These are phyloP conservation scores for Lepidocyrtoides sp. DNA, from an alignment of 2,888 invertebrate genomes.

Conservation along the genomic window DNA sequence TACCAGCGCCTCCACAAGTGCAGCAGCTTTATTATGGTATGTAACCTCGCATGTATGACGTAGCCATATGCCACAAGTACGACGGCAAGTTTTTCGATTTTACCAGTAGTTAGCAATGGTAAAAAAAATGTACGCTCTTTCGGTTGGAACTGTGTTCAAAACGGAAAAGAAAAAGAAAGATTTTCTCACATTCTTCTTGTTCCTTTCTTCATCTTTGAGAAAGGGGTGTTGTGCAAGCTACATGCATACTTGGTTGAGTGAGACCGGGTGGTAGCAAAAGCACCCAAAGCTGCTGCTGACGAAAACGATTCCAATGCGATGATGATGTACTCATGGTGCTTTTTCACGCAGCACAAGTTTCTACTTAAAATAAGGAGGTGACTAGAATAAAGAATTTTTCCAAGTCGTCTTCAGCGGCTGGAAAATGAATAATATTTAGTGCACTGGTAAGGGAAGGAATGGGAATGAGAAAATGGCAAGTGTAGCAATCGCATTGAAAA, in stretches of 20 bases:
- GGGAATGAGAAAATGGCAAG: slow-evolving; percentile 49
- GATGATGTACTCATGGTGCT: slow-evolving; percentile 50
- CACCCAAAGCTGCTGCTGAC: slow-evolving; percentile 35
- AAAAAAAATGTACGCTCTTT: background rate
- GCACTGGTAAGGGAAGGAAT: slow-evolving; percentile 46
- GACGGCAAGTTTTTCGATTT: background rate
- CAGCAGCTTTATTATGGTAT: background rate
- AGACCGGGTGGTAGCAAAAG: slow-evolving; percentile 53
- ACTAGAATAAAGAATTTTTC: slow-evolving; percentile 71
- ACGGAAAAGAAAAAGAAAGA: slow-evolving; percentile 28
- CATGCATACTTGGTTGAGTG: background rate
- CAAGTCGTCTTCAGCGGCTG: background rate
- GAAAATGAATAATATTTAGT: slow-evolving; percentile 70
- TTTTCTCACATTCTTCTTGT: slow-evolving; percentile 55
- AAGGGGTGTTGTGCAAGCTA: slow-evolving; percentile 48
- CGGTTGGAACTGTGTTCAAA: background rate
- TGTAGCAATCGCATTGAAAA: background rate
- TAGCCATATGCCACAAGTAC: slow-evolving; percentile 30
- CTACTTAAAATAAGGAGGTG: slow-evolving; percentile 75
- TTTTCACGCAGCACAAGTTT: slow-evolving; percentile 73
- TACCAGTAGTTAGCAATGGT: background rate
- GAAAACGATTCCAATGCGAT: slow-evolving; percentile 16
- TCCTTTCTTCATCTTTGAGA: background rate
- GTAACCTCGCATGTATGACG: no score
- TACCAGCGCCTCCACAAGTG: no score